Base-by-base conservation (phyloP, 2,113 vertebrate genomes). In the Cranoglanis bouderius region DNA sequence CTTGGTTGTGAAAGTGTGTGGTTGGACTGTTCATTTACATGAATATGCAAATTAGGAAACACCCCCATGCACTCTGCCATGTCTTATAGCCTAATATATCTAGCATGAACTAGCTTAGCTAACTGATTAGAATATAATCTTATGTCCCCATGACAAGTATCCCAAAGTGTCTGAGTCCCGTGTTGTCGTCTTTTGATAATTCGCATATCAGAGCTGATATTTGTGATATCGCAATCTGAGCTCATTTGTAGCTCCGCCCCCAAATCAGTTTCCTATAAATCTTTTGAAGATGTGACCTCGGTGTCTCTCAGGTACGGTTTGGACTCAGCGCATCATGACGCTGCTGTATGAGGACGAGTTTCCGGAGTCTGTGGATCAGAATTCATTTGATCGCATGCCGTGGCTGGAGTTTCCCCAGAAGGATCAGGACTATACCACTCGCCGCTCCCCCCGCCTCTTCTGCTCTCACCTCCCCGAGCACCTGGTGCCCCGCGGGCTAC, bases 401-500 rank as follows among this genome's bases (percentile, higher is more conserved):
- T 93, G 92, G 92, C n/a, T 92, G 24, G 93, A 93, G 65, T 88
- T 88, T 53, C 19, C n/a, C 14, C 0, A 38, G 0, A 86, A 78
- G 1, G 82, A 26, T 0, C 0, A 2, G 0, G 81, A 91, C 40
- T 89, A 90, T 63, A 55, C 3, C 43, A 5, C 0, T 0, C 89
- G 91, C 19, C 89, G 75, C 3, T 92, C 93, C 1, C 92, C 93
- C 1, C 85, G 92, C 3, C 93, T 93, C 14, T 91, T 92, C 87
- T 88, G 84, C 21, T 90, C 92, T 29, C 93, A 93, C 88, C 92
- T 93, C 2, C 82, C 43, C 0, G 74, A 92, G 67, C 87, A 86
- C 5, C 38, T 92, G 29, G 67, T 91, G 38, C 91, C 93, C 46
- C 85, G 5, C 2, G 91, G 80, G 0, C 43, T 93, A 13, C 82